Percentiles rank a stretch among this genome's conserved stretches.
phyloP scores from a whole-genome alignment of 2,797 vertebrate genomes.

The Pteronotus mesoamericanus region DNA sequence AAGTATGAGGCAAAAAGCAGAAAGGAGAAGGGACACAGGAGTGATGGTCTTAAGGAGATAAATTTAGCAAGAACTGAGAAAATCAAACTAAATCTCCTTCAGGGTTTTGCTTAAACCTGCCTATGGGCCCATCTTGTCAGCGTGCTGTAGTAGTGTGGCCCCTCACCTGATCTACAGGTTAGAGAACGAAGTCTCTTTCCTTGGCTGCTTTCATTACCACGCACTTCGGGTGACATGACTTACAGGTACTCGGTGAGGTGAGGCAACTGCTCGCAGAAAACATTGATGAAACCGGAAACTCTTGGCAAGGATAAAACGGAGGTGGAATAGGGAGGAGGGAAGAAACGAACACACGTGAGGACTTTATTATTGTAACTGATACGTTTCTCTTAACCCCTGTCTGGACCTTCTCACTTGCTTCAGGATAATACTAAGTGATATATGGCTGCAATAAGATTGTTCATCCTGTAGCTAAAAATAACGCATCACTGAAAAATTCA shows the following conservation, averaged over 20 bases:
- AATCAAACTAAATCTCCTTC: not conserved
- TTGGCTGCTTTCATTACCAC: not conserved
- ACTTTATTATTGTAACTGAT: not conserved
- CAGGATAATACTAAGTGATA: not conserved
- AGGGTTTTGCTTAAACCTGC: not conserved
- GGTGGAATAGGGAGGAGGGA: not conserved
- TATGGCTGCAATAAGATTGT: not conserved
- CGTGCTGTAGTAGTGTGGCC: not conserved
- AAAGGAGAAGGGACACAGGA: accelerated
- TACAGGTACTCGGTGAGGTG: not conserved
- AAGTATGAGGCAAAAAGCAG: not conserved
- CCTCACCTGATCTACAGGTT: not conserved
- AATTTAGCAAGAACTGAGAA: not conserved
- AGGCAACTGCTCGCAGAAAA: not conserved
- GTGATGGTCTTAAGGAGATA: not conserved
- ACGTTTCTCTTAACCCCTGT: not conserved
- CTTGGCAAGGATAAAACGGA: not conserved
- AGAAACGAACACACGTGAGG: not conserved
- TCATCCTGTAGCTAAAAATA: not conserved
- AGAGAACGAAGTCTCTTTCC: not conserved
- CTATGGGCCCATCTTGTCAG: not conserved
- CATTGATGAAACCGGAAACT: not conserved
- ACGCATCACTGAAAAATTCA: not conserved
- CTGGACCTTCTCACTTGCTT: not conserved
- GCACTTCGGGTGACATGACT: not conserved